phyloP scores from a whole-genome alignment of 2,113 vertebrate genomes.

The Solea senegalensis region DNA sequence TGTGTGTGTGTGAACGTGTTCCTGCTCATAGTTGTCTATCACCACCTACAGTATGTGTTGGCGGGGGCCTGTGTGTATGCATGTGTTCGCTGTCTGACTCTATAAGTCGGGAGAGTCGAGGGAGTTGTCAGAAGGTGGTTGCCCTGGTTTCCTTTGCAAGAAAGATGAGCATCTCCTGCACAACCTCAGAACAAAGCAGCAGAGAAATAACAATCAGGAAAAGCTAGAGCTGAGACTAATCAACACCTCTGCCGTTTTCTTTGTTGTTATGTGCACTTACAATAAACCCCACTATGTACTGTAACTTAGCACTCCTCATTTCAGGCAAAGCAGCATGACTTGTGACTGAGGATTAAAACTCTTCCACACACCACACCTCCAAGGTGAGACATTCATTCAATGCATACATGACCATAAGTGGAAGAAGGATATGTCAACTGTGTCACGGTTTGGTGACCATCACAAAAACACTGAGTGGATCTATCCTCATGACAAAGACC shows the following conservation, averaged over 20 bases:
- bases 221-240: slow-evolving; percentile 10
- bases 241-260: slow-evolving; percentile 1
- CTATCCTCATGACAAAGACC: no score
- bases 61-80: slow-evolving; percentile 51
- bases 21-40: slow-evolving; percentile 42
- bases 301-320: slow-evolving; percentile 15
- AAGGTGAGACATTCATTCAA: no score
- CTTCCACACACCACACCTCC: no score
- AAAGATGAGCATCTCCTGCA: slow-evolving; percentile 64
- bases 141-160: slow-evolving; percentile 72
- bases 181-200: slow-evolving; percentile 51
- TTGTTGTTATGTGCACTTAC: neutral
- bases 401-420: no score
- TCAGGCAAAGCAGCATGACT: slow-evolving; percentile 26
- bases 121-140: slow-evolving; percentile 73
- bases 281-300: slow-evolving; percentile 1
- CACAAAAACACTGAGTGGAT: no score
- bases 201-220: slow-evolving; percentile 28
- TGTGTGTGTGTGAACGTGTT: slow-evolving; percentile 5
- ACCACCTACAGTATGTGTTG: slow-evolving; percentile 56
- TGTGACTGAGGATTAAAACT: slow-evolving; percentile 43
- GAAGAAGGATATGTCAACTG: no score
- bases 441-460: no score
- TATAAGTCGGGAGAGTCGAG: slow-evolving; percentile 63
- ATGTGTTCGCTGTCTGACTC: slow-evolving; percentile 65